Evolutionary conservation across 2,888 invertebrate species (phyloP).

Genomic region (Xanthorhoe designata): DNA sequence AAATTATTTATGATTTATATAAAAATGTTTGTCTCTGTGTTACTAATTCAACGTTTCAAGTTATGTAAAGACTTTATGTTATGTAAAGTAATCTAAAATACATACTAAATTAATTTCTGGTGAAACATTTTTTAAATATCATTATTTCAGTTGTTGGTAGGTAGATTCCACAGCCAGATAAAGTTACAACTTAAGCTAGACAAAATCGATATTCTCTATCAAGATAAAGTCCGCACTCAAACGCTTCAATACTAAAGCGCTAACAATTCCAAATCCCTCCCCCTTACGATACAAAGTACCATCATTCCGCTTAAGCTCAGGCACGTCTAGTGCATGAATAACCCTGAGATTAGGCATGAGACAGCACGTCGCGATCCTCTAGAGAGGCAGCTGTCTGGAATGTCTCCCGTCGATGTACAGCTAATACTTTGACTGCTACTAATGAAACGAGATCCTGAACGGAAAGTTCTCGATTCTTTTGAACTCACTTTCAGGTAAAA

Average conservation of each 20-base stretch:
- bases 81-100: no score
- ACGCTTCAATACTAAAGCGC: not conserved
- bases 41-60: not conserved
- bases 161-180: not conserved
- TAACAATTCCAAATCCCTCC: conserved; percentile 15
- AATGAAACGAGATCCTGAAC: conserved; percentile 21
- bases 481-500: not conserved
- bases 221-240: conserved; percentile 2
- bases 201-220: not conserved
- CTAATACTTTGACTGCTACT: conserved; percentile 20
- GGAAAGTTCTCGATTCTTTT: not conserved
- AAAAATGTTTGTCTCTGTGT: not conserved
- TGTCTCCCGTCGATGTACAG: conserved; percentile 32
- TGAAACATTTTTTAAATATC: no score
- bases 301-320: conserved; percentile 23
- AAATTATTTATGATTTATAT: not conserved
- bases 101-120: no score
- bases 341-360: conserved; percentile 42
- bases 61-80: no score
- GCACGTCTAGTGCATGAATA: conserved; percentile 32
- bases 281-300: conserved; percentile 22
- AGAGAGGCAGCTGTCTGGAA: conserved; percentile 40
- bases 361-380: conserved; percentile 41
- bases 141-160: not conserved
- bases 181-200: not conserved